Evolutionary conservation across 2,797 vertebrate species (phyloP).

Genomic region (Columba guinea): DNA sequence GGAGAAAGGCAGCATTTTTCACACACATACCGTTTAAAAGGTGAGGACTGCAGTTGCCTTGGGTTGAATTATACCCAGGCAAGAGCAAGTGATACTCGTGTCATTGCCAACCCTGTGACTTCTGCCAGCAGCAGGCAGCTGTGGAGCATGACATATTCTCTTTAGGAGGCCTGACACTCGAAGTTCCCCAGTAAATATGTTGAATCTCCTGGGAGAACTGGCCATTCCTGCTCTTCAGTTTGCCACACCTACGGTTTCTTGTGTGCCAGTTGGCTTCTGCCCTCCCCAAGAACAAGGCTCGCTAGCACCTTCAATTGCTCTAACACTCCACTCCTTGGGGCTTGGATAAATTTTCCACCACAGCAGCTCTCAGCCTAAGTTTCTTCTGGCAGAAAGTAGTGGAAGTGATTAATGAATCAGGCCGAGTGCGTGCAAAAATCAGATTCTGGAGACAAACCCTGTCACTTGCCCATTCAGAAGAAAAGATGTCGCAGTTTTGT

Average conservation of each 20-base stretch:
- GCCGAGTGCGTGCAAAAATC: not conserved
- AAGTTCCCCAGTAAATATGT: not conserved
- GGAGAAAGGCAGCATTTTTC: not conserved
- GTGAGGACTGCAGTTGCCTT: not conserved
- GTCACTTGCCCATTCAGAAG: not conserved
- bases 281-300: not conserved
- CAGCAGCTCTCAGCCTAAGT: not conserved
- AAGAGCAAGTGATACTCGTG: not conserved
- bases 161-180: not conserved
- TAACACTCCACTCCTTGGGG: not conserved
- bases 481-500: not conserved
- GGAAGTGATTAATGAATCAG: slow-evolving; percentile 18
- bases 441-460: not conserved
- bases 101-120: not conserved
- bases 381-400: slow-evolving; percentile 4
- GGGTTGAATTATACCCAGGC: not conserved
- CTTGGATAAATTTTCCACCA: slow-evolving; percentile 10
- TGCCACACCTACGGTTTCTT: not conserved
- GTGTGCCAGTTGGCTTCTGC: slow-evolving; percentile 37
- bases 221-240: not conserved
- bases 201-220: not conserved
- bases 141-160: not conserved
- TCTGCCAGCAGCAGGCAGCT: not conserved
- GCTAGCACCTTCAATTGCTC: not conserved
- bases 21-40: not conserved